These are phyloP conservation scores for Penaeus monodon DNA, from an alignment of 2,888 invertebrate species.

Conservation along the genomic window DNA sequence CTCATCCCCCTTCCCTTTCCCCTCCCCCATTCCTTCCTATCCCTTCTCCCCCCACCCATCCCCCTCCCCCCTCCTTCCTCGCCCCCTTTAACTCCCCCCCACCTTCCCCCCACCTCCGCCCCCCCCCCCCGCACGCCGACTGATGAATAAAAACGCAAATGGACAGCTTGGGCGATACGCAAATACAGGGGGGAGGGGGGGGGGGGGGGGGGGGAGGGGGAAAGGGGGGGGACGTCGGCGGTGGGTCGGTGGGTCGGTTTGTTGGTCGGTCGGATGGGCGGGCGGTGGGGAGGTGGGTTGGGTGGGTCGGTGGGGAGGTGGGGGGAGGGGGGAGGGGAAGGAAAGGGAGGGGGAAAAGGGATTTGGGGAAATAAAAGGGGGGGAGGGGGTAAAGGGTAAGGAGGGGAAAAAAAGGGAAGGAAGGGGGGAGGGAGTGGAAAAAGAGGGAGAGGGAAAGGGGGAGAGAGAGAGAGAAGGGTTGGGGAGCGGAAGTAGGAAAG, in stretches of 20 bases:
- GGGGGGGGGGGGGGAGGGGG: not conserved
- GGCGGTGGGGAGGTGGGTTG: too few species aligned
- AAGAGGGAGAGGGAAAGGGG: too few species aligned
- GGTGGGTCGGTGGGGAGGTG: not conserved
- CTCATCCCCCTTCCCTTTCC: not conserved
- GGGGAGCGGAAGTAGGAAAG: too few species aligned
- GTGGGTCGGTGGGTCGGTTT: too few species aligned
- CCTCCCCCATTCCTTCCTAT: not conserved
- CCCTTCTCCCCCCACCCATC: not conserved
- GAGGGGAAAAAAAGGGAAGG: too few species aligned
- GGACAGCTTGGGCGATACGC: conserved; percentile 46
- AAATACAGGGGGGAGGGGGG: conserved; percentile 27
- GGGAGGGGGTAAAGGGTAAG: too few species aligned
- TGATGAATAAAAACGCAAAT: conserved; percentile 54
- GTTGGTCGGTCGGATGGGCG: not conserved
- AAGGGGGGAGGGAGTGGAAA: too few species aligned
- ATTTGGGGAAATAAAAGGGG: too few species aligned
- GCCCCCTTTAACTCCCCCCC: not conserved
- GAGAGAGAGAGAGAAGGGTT: too few species aligned
- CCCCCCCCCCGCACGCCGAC: conserved; percentile 2
- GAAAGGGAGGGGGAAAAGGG: too few species aligned
- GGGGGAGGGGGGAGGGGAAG: not conserved
- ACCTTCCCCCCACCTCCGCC: not conserved
- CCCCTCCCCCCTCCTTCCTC: not conserved
- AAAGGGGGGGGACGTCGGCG: too few species aligned